phyloP scores from a whole-genome alignment of 2,888 invertebrate genomes.

The Drosophila mimetica region DNA sequence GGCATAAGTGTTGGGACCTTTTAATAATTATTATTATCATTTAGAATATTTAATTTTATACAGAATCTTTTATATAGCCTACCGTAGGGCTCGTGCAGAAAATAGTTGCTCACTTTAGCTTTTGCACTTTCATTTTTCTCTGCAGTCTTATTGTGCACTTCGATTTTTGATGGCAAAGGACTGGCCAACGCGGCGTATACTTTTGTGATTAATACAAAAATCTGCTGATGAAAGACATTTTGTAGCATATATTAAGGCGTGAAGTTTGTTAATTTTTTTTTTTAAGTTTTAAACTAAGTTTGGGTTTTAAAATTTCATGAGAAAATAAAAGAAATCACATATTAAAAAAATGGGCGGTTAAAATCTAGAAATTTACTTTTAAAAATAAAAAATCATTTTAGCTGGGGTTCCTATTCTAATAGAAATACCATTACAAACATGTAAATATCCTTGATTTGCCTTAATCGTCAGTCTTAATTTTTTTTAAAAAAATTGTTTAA shows the following conservation, averaged over 20 bases:
- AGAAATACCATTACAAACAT: too few species aligned
- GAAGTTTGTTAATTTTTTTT: background rate
- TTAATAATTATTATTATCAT: too few species aligned
- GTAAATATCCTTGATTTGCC: too few species aligned
- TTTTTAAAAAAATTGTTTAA: too few species aligned
- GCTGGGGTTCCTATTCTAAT: too few species aligned
- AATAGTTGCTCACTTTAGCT: conserved; percentile 69
- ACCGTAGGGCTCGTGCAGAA: conserved; percentile 79
- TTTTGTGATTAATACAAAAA: conserved; percentile 56
- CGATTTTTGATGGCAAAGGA: conserved; percentile 23
- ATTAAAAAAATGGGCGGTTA: too few species aligned
- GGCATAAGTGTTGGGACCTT: conserved; percentile 88
- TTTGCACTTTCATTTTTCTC: conserved; percentile 25
- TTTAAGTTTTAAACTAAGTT: background rate
- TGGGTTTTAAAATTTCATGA: background rate
- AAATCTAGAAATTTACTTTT: too few species aligned
- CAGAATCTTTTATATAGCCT: conserved; percentile 40
- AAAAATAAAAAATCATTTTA: too few species aligned
- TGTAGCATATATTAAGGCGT: conserved; percentile 50
- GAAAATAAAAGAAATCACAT: too few species aligned
- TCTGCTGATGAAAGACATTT: conserved; percentile 26
- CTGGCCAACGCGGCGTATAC: conserved; percentile 50
- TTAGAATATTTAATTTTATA: background rate
- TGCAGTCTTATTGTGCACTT: conserved; percentile 49
- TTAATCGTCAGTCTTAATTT: too few species aligned